Conservation (phyloP, 92 coral and sea anemone genomes). For the Umimayanthus chanpuru region DNA sequence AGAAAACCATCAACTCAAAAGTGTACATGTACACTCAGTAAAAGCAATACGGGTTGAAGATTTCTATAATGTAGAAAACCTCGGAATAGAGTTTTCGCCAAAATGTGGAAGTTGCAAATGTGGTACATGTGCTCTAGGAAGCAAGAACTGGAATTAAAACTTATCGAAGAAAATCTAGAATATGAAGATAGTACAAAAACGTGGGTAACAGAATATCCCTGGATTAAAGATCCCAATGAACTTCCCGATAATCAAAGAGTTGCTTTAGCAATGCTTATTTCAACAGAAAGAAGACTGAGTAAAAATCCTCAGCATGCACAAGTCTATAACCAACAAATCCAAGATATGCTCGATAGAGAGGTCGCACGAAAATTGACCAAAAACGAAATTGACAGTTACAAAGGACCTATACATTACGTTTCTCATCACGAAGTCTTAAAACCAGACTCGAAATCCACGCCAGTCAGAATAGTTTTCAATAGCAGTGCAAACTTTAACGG, state of each 20-base stretch:
- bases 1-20: slow-evolving; percentile 59
- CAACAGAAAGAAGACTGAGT: slow-evolving; percentile 47
- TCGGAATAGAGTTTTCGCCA: not conserved
- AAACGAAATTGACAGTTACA: slow-evolving; percentile 2
- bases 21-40: slow-evolving; percentile 32
- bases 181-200: slow-evolving; percentile 36
- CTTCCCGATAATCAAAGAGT: slow-evolving; percentile 47
- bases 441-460: slow-evolving; percentile 43
- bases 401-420: not conserved
- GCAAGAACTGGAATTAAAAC: not conserved
- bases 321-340: slow-evolving; percentile 41
- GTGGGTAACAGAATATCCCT: slow-evolving; percentile 53
- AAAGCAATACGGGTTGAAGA: not conserved
- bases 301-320: slow-evolving; percentile 53
- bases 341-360: slow-evolving; percentile 50
- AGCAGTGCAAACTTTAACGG: slow-evolving; percentile 37
- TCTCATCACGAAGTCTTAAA: too few relatives aligned
- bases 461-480: slow-evolving; percentile 41
- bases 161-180: not conserved
- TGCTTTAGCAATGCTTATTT: slow-evolving; percentile 50
- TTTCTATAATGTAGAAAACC: not conserved
- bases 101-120: slow-evolving; percentile 22
- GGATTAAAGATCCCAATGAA: slow-evolving; percentile 41
- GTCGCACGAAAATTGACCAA: slow-evolving; percentile 53
- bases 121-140: slow-evolving; percentile 46